These are phyloP conservation scores for Cyprinodon tularosa DNA, from an alignment of 2,113 vertebrate species.

Conservation along the genomic window DNA sequence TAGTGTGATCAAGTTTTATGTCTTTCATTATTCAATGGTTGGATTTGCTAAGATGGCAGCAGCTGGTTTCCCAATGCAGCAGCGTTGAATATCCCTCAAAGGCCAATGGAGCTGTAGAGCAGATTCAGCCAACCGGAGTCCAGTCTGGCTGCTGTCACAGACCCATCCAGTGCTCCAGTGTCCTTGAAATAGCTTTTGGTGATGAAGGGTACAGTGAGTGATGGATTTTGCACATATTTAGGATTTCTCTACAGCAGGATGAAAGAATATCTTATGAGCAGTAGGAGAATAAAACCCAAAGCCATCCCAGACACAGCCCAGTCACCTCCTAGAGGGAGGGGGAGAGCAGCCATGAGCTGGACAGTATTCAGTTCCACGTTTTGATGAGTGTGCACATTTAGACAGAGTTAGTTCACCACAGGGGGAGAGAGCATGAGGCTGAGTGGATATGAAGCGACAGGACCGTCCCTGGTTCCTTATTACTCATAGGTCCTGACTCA, in stretches of 20 bases:
- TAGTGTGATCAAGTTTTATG: conserved; percentile 22
- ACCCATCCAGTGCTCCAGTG: conserved; percentile 37
- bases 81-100: conserved; percentile 41
- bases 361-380: conserved; percentile 48
- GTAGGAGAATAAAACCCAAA: conserved; percentile 24
- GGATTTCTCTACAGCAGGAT: conserved; percentile 31
- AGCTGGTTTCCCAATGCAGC: conserved; percentile 25
- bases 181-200: conserved; percentile 48
- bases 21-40: conserved; percentile 19
- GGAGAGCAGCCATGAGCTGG: conserved; percentile 39
- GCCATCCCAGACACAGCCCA: conserved; percentile 23
- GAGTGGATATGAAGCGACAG: conserved; percentile 57
- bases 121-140: conserved; percentile 52
- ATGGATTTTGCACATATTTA: conserved; percentile 46
- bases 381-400: conserved; percentile 66
- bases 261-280: conserved; percentile 42
- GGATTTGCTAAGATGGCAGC: conserved; percentile 29
- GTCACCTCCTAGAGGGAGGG: conserved; percentile 37
- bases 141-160: conserved; percentile 30
- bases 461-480: conserved; percentile 59
- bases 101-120: conserved; percentile 46
- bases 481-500: conserved; percentile 39
- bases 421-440: conserved; percentile 41
- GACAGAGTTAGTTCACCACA: conserved; percentile 39
- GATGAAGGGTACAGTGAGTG: conserved; percentile 17